Evolutionary conservation across 1,140 invertebrate genomes (phyloP).

Genomic region (Centruroides vittatus): DNA sequence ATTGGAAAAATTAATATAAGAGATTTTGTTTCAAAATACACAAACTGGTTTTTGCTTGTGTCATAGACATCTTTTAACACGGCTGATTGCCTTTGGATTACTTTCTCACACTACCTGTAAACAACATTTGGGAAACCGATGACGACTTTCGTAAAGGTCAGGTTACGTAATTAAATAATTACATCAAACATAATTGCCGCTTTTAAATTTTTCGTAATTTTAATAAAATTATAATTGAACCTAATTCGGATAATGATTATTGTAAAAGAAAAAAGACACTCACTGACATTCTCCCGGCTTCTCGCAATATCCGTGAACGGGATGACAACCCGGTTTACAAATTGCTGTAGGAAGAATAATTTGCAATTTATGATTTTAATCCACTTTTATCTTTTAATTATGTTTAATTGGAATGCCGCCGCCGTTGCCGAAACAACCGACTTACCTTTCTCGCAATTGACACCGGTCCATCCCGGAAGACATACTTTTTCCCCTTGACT

Average conservation of each 20-base stretch:
- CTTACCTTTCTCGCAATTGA: constrained; percentile 85
- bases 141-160: too few species aligned
- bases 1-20: too few species aligned
- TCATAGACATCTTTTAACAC: too few species aligned
- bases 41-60: too few species aligned
- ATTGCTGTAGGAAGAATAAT: constrained; percentile 45
- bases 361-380: too few species aligned
- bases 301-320: constrained; percentile 73
- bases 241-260: not conserved
- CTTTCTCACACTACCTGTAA: too few species aligned
- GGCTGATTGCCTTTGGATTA: too few species aligned
- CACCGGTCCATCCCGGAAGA: constrained; percentile 77
- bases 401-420: too few species aligned
- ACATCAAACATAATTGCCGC: not conserved
- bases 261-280: constrained; percentile 33
- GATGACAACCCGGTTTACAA: constrained; percentile 77
- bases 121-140: too few species aligned
- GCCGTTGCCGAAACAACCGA: constrained; percentile 20
- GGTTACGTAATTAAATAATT: not conserved
- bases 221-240: not conserved
- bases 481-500: constrained; percentile 69
- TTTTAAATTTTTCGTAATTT: not conserved
- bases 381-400: too few species aligned
- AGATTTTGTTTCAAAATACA: too few species aligned
- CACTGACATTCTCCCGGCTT: constrained; percentile 74